Conservation (phyloP, 2,888 invertebrate species). For the Amblyteles armatorius region DNA sequence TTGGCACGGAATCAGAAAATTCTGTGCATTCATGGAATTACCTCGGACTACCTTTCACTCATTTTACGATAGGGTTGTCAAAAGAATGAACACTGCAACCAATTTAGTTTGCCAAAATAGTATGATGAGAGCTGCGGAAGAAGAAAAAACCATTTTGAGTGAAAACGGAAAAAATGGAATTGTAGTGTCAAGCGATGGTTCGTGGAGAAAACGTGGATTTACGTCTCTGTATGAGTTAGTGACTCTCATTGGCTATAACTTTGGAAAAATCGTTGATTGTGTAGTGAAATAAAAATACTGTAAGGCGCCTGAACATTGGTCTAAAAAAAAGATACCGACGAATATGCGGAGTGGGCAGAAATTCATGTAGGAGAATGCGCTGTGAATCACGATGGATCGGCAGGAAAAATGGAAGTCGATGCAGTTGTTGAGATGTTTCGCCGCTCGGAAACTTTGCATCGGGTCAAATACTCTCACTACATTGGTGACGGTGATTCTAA, state of each 20-base stretch:
- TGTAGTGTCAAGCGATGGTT: constrained; percentile 50
- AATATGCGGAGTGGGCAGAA: constrained; percentile 39
- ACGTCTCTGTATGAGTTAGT: constrained; percentile 25
- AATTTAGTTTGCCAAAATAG: neutral
- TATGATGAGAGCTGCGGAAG: constrained; percentile 6
- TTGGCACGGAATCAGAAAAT: too few relatives aligned
- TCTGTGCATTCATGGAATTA: too few relatives aligned
- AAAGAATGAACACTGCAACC: constrained; percentile 46
- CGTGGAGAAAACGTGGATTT: constrained; percentile 26
- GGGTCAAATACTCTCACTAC: constrained; percentile 62
- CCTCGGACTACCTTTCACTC: constrained; percentile 60
- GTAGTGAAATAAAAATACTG: too few relatives aligned
- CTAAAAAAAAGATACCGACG: constrained; percentile 13
- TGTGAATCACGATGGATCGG: neutral
- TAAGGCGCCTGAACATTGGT: neutral
- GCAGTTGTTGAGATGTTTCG: constrained; percentile 70
- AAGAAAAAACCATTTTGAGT: constrained; percentile 39
- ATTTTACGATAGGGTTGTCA: constrained; percentile 43
- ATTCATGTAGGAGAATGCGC: constrained; percentile 36
- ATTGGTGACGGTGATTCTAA: constrained; percentile 70
- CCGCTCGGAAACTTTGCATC: constrained; percentile 63
- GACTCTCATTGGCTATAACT: constrained; percentile 8
- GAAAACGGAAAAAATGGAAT: constrained; percentile 47
- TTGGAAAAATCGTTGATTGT: too few relatives aligned
- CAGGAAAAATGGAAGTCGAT: constrained; percentile 72